Base-by-base conservation (phyloP, 2,113 vertebrate species). In the Burhinus bistriatus region DNA sequence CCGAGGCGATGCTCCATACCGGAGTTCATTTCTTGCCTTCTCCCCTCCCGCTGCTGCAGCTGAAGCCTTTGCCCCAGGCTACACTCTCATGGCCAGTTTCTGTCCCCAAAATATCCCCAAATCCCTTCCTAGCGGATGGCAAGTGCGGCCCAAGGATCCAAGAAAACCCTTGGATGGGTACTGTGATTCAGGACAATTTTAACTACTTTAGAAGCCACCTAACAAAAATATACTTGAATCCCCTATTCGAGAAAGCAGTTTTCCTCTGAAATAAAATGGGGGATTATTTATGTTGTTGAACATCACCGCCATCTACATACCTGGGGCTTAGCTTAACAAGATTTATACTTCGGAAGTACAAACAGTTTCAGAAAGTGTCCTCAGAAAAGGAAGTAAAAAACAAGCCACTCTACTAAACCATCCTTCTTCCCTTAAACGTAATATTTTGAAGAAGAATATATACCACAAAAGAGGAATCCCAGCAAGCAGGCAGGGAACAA, bases 1-100 rank as follows among this genome's bases (percentile, higher is more conserved):
- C 34, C 4, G 0, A 47, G 40, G 44, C 1, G 5, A 55, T n/a
- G 32, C 83, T 61, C 73, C 15, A 9, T 0, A 6, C 16, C 7
- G 15, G 15, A 42, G 8, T 3, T 66, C 5, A 11, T 5, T 15
- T 36, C 42, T 30, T 13, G 4, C 3, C 0, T 17, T 45, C 52
- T 45, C 26, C 59, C 30, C 7, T 25, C 27, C 30, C 2, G 0
- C n/a, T 27, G 44, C 44, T 54, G 55, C 30, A 57, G 54, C 36
- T 70, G 38, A 79, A 65, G 49, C 44, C 49, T 34, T 23, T 75
- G 70, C n/a, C 83, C 54, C 36, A 17, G 16, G 47, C 9, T 29
- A 17, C 12, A 1, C 40, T 42, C 52, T 30, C 38, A 3, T 2
- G 15, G 15, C 38, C 44, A 58, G 38, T 7, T 64, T 30, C 49